Evolutionary conservation across 2,888 invertebrate species (phyloP).

Genomic region (Hyalella azteca): DNA sequence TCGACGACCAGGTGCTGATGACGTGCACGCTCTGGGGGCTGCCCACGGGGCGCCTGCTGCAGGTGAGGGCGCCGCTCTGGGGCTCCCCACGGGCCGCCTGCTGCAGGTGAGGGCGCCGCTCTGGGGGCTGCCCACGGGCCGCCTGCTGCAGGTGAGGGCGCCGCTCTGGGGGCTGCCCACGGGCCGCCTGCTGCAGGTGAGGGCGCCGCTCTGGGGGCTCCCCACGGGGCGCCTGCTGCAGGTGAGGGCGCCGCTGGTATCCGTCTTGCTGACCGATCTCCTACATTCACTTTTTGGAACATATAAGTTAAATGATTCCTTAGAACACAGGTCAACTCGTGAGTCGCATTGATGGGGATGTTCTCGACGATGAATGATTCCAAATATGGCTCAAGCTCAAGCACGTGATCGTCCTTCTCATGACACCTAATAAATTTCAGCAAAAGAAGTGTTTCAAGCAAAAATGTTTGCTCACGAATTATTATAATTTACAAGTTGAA

Average conservation of each 20-base stretch:
- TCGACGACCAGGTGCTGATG: conserved; percentile 9
- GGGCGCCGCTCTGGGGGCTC: not conserved
- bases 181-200: not conserved
- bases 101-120: not conserved
- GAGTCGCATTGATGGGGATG: not conserved
- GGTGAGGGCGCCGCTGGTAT: not conserved
- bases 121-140: too few relatives aligned
- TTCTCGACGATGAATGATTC: too few relatives aligned
- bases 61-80: not conserved
- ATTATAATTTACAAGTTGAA: too few relatives aligned
- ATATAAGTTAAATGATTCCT: not conserved
- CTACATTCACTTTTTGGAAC: not conserved
- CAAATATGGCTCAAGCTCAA: too few relatives aligned
- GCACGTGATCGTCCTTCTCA: too few relatives aligned
- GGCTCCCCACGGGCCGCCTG: not conserved
- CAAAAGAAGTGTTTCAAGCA: too few relatives aligned
- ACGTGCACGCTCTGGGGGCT: conserved; percentile 19
- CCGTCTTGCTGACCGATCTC: not conserved
- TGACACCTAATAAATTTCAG: too few relatives aligned
- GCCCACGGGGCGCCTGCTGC: not conserved
- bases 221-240: not conserved
- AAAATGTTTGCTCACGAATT: too few relatives aligned
- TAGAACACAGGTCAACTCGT: not conserved
- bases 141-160: not conserved
- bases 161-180: conserved; percentile 1